phyloP scores from a whole-genome alignment of 2,888 invertebrate genomes.

The Pandemis cinnamomeana region DNA sequence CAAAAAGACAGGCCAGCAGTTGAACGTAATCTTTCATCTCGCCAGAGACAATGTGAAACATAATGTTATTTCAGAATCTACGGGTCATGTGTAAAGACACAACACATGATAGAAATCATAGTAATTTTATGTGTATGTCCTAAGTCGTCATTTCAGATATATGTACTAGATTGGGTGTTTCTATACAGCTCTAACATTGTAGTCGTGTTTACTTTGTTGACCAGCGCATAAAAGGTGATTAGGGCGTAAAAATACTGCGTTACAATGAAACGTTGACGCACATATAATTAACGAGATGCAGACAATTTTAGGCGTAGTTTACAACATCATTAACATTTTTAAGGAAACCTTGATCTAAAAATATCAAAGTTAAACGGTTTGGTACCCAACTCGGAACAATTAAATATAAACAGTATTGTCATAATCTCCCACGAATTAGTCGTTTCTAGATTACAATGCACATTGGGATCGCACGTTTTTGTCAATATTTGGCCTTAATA shows the following conservation, averaged over 20 bases:
- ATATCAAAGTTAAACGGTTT: conserved; percentile 33
- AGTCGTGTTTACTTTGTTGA: background rate
- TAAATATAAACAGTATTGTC: conserved; percentile 37
- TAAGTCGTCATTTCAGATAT: conserved; percentile 14
- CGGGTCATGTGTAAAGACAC: conserved; percentile 34
- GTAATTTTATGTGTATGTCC: conserved; percentile 5
- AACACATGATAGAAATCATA: conserved; percentile 14
- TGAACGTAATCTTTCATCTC: conserved; percentile 36
- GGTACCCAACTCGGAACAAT: conserved; percentile 28
- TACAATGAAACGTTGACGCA: background rate
- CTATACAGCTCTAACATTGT: background rate
- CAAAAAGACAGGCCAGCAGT: conserved; percentile 33
- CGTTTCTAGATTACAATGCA: conserved; percentile 34
- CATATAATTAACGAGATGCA: conserved; percentile 1
- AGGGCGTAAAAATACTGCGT: background rate
- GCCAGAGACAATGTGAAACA: conserved; percentile 35
- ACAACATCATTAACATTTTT: conserved; percentile 24
- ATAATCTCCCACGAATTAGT: conserved; percentile 40
- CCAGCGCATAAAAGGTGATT: background rate
- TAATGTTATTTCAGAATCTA: conserved; percentile 36
- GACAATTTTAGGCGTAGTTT: background rate
- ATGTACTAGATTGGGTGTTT: conserved; percentile 4
- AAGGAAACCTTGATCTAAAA: conserved; percentile 34
- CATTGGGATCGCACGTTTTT: conserved; percentile 40
- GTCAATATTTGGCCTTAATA: conserved; percentile 33